Base-by-base conservation (phyloP, 2,113 vertebrate species). In the Thryonomys swinderianus region DNA sequence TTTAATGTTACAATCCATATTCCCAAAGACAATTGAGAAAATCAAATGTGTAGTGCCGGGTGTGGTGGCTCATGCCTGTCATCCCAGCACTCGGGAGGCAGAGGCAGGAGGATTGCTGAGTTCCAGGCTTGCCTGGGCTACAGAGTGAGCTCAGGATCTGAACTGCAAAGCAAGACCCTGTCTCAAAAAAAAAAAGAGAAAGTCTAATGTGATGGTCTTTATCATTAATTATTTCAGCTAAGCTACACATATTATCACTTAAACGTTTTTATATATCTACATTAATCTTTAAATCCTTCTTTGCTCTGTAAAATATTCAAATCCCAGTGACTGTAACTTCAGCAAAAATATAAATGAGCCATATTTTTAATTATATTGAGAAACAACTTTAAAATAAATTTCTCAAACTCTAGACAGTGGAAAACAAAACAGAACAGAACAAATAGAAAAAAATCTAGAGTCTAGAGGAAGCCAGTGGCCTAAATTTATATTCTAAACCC, bases 361-460 rank as follows among this genome's bases (percentile, higher is more conserved):
- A 12, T 11, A 74, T 89, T 34, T 84, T 69, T 78, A 93, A 93
- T 85, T 82, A 20, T 78, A 89, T 71, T 42, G 82, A 53, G 1
- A 81, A 95, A 97, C 42, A 95, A 91, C 32, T 91, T 76, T 85
- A 73, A 91, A 91, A 91, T 27, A 91, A 86, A 32, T 40, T 61
- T 13, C 30, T 59, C 30, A 74, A 74, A 88, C 40, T 61, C 53
- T 45, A 61, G 37, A 34, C 25, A 30, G 40, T 30, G 23, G 13
- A 74, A 73, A 48, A 48, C 48, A 51, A 10, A 18, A 53, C 32
- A 51, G 61, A 18, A 66, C 5, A 42, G 48, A 34, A 21, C 14
- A 66, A 8, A 14, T 25, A 85, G n/a, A 79, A 80, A 53, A 78
- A 48, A 40, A 66, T 48, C 9, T 18, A 57, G 67, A 88, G 16